Evolutionary conservation across 2,113 vertebrate species (phyloP).

Genomic region (Artemisiospiza belli): DNA sequence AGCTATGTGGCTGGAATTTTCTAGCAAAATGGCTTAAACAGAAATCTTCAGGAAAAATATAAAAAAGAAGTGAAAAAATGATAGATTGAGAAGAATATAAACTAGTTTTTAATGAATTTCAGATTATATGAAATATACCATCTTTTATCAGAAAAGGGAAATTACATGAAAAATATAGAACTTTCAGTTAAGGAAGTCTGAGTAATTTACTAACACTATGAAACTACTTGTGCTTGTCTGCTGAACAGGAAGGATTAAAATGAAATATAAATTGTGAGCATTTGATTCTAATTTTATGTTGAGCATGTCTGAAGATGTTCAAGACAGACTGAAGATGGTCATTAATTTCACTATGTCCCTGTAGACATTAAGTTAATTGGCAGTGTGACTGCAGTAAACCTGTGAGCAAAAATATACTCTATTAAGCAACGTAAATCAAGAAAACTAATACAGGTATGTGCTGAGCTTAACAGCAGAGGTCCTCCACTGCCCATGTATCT

Average conservation of each 20-base stretch:
- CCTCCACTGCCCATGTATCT: not conserved
- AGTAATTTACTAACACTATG: not conserved
- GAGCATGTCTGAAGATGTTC: not conserved
- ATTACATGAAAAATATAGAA: not conserved
- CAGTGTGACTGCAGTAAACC: not conserved
- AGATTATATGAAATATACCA: not conserved
- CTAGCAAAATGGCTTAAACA: not conserved
- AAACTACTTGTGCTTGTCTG: not conserved
- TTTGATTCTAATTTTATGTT: not conserved
- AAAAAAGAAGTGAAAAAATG: not conserved
- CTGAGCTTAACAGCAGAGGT: not conserved
- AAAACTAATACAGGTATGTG: not conserved
- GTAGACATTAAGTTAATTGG: not conserved
- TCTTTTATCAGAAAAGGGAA: not conserved
- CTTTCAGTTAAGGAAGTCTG: not conserved
- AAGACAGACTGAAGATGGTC: not conserved
- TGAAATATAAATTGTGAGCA: not conserved
- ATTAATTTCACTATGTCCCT: not conserved
- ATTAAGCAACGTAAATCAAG: not conserved
- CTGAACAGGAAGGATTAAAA: conserved; percentile 8
- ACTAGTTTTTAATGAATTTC: not conserved
- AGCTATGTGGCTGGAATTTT: not conserved
- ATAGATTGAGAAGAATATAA: not conserved
- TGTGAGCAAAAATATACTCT: not conserved
- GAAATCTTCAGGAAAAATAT: not conserved